Evolutionary conservation across 2,888 invertebrate genomes (phyloP), one percentile per base, ranked within the genome.

Genomic region (Diarsia brunnea): DNA sequence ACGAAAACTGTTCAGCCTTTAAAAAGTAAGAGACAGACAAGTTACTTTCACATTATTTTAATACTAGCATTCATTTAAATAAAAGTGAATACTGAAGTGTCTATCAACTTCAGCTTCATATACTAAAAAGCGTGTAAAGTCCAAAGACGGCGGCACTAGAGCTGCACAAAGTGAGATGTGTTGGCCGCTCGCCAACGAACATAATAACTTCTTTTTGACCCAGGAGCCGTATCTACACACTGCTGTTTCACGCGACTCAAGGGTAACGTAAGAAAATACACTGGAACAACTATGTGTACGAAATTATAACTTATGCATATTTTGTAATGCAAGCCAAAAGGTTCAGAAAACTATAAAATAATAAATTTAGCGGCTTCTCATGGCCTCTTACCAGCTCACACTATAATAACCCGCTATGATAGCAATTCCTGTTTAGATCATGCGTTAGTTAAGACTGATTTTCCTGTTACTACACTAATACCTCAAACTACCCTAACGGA

Each of bases 161-260:
- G 53, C 16, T 24, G 19, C 45, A 49, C 73, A 73, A 65, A 71
- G 73, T 63, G 69, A 12, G 68, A 43, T 53, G n/a, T 67, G 77
- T 81, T 85, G 85, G 85, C 85, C 31, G 64, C 38, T 27, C 58
- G 85, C 85, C 85, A 85, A 75, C 78, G 43, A 69, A 53, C 75
- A 69, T 81, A 72, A 83, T 81, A 69, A 72, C 61, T 77, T 70
- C 65, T 45, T 66, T 79, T 74, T 76, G 77, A 84, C 74, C 81
- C 27, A 31, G 38, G 68, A 63, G 60, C 38, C 70, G 24, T 49
- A 51, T 47, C 31, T 49, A 51, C 53, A 31, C 60, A 21, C 58
- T 10, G 14, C 24, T 21, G 27, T 79, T 19, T 64, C 38, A 38
- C 53, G 27, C 19, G 43, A 58, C 51, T 65, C 64, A 76, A 73